Base-by-base conservation (phyloP, 1,140 invertebrate genomes). In the Reticulitermes speratus region DNA sequence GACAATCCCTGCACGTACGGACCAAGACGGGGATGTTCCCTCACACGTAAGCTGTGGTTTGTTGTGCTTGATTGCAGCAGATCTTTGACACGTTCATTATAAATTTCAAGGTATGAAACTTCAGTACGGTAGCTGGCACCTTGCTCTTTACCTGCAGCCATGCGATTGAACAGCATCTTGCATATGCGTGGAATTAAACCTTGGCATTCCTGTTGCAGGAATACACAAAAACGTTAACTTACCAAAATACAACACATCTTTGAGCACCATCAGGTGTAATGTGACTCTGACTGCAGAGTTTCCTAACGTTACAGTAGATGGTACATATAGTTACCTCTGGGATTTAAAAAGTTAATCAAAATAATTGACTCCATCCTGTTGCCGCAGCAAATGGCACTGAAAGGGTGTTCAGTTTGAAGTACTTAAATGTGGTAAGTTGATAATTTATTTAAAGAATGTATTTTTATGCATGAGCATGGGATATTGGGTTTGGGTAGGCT, bases 1-100 rank as follows among this genome's bases (percentile, higher is more conserved):
- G 96, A 97, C 82, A 97, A 90, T 89, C 97, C 97, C 91, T 98
- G 97, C 23, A 99, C 98, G 90, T 99, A 99, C 0, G 98, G 97
- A 11, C 98, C 98, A 81, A 96, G 91, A 87, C 95, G 94, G 0
- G 97, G 97, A 92, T 99, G 97, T 91, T 99, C 98, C 23, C 98
- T 92, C 38, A 99, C 97, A 88, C 95, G 93, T 11, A 99, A 91
- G 30, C 94, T 94, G 89, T 96, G 94, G 88, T 92, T 91, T 12
- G 91, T 92, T 87, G 93, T 93, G 89, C 94, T 94, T 85, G 93
- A 91, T 30, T 95, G 95, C 19, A 98, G 91, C 75, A 98, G 91
- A 91, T 98, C 98, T 91, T 96, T 96, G 0, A 98, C 97, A 86
- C 95, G 92, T 91, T 98, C 97, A 89, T 98, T 98, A 91, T 98